phyloP scores from a whole-genome alignment of 2,888 invertebrate genomes.

The Pilophorus perplexus region DNA sequence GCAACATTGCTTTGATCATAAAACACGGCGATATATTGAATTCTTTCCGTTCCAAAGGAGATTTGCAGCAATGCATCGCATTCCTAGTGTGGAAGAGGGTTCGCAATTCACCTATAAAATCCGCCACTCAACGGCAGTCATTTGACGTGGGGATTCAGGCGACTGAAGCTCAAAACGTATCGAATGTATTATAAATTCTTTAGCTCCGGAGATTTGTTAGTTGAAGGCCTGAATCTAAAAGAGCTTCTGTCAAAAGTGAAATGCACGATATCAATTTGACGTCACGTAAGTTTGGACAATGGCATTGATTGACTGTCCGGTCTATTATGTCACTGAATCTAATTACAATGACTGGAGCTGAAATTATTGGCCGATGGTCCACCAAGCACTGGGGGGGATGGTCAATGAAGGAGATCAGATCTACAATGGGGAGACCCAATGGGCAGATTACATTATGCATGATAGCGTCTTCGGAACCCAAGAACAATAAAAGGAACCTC shows the following conservation, averaged over 20 bases:
- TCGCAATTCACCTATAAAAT: too few relatives aligned
- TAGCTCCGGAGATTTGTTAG: too few relatives aligned
- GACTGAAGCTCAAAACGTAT: too few relatives aligned
- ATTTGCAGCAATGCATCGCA: conserved; percentile 7
- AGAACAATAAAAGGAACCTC: conserved; percentile 36
- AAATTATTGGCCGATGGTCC: conserved; percentile 24
- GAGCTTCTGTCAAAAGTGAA: too few relatives aligned
- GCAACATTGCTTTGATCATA: conserved; percentile 28
- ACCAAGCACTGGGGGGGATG: neutral
- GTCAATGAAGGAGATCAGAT: conserved; percentile 15
- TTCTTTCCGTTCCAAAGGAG: conserved; percentile 25
- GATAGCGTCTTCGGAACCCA: conserved; percentile 7
- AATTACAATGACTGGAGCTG: neutral
- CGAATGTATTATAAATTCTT: too few relatives aligned
- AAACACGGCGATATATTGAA: conserved; percentile 28
- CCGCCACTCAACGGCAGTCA: too few relatives aligned
- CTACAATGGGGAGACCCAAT: neutral
- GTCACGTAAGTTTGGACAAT: too few relatives aligned
- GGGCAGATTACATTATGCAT: conserved; percentile 39
- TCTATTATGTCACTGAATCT: conserved; percentile 27
- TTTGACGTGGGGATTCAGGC: too few relatives aligned
- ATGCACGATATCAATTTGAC: too few relatives aligned
- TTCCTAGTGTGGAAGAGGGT: too few relatives aligned
- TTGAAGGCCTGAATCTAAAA: too few relatives aligned
- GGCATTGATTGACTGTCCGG: conserved; percentile 1